phyloP scores from a whole-genome alignment of 2,888 invertebrate genomes.

The Leucoma salicis region DNA sequence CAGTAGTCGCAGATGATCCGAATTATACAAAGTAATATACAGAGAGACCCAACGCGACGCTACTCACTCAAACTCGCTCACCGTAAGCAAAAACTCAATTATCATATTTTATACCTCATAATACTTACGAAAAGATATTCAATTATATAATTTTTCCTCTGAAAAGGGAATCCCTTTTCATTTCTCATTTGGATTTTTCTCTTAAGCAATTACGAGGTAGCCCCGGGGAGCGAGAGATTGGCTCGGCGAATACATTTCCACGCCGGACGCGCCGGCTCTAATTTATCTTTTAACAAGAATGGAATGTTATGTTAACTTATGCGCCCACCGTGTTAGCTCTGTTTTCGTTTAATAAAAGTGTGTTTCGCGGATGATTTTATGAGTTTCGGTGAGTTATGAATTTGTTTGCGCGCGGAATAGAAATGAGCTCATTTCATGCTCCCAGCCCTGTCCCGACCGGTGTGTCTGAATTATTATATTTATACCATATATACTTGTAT shows the following conservation, averaged over 20 bases:
- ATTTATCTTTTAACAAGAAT: conserved; percentile 74
- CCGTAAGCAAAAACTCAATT: conserved; percentile 76
- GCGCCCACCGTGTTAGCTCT: conserved; percentile 62
- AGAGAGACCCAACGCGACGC: conserved; percentile 17
- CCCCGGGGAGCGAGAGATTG: conserved; percentile 68
- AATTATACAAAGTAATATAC: conserved; percentile 27
- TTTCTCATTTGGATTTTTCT: conserved; percentile 83
- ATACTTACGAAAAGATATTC: conserved; percentile 81
- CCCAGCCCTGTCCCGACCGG: conserved; percentile 15
- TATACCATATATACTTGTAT: conserved; percentile 41
- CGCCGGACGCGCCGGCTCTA: conserved; percentile 59
- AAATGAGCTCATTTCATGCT: conserved; percentile 48
- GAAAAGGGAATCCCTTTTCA: conserved; percentile 80
- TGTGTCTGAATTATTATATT: conserved; percentile 37
- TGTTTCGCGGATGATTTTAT: conserved; percentile 66
- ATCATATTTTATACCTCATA: conserved; percentile 82
- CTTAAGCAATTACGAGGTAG: conserved; percentile 77
- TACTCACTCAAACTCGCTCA: conserved; percentile 45
- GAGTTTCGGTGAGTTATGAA: conserved; percentile 65
- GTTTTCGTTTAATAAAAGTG: conserved; percentile 74
- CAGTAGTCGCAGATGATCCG: conserved; percentile 30
- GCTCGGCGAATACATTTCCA: conserved; percentile 59
- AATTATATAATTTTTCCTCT: conserved; percentile 81
- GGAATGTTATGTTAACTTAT: conserved; percentile 73
- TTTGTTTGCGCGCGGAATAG: conserved; percentile 59